Percentiles rank a stretch among this genome's conserved stretches.
phyloP scores from a whole-genome alignment of 2,113 vertebrate species.

The Bufo bufo region DNA sequence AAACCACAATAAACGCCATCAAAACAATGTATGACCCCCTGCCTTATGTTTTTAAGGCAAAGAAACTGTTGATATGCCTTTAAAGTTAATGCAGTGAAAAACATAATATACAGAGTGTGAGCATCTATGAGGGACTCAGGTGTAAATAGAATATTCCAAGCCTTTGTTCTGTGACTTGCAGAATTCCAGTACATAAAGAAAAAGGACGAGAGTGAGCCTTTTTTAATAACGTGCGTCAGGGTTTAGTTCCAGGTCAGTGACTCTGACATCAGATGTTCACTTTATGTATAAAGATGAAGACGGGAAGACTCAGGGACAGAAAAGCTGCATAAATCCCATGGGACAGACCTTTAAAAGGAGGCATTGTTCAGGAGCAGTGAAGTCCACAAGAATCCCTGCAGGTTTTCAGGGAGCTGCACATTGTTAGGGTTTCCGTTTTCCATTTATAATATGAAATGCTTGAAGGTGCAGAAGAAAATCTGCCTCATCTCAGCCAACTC shows the following conservation, averaged over 20 bases:
- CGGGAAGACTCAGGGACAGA: conserved; percentile 18
- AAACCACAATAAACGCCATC: no score
- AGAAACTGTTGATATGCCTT: background rate
- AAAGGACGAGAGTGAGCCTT: background rate
- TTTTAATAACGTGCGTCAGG: conserved; percentile 33
- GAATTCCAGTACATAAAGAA: background rate
- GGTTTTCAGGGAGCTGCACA: conserved; percentile 13
- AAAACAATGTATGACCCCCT: no score
- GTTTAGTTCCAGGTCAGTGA: conserved; percentile 51
- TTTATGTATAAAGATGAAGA: conserved; percentile 47
- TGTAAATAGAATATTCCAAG: background rate
- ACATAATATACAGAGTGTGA: background rate
- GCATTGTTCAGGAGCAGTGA: conserved; percentile 46
- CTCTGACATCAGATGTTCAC: conserved; percentile 48
- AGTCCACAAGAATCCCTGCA: conserved; percentile 45
- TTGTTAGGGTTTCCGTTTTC: conserved; percentile 1
- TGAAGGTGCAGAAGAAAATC: conserved; percentile 2
- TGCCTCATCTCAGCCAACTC: background rate
- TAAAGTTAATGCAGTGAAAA: background rate
- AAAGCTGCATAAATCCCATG: conserved; percentile 32
- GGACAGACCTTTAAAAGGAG: conserved; percentile 39
- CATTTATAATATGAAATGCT: conserved; percentile 16
- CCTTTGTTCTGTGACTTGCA: conserved; percentile 9
- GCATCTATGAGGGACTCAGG: background rate
- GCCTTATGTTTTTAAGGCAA: background rate